These are phyloP conservation scores for Lontra canadensis DNA, from an alignment of 2,113 vertebrate genomes.

Conservation along the genomic window DNA sequence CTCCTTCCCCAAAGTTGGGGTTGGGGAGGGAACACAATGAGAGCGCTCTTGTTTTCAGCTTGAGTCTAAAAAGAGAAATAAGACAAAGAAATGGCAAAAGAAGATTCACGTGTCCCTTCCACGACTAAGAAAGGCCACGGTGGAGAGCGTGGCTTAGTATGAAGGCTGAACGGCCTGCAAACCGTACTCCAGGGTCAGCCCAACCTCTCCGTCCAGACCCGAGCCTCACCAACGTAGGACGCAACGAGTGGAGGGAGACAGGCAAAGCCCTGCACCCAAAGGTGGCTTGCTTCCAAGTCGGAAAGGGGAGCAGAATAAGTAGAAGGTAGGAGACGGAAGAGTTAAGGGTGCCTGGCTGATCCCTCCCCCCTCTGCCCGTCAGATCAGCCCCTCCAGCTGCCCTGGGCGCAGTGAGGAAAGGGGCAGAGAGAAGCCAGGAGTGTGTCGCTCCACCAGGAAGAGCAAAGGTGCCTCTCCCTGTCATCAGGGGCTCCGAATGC, in stretches of 20 bases:
- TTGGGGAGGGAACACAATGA: background rate
- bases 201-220: background rate
- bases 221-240: background rate
- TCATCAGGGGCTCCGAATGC: background rate
- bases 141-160: background rate
- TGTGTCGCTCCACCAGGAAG: background rate
- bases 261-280: background rate
- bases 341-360: background rate
- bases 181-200: background rate
- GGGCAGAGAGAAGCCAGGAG: background rate
- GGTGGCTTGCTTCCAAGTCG: background rate
- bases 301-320: background rate
- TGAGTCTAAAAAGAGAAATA: background rate
- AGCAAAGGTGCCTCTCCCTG: background rate
- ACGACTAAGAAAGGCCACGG: background rate
- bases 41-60: background rate
- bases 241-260: too few species aligned
- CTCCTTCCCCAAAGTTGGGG: background rate
- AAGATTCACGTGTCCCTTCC: background rate
- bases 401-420: background rate
- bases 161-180: background rate
- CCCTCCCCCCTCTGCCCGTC: background rate
- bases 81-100: background rate
- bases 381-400: background rate
- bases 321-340: background rate